Evolutionary conservation across 2,888 invertebrate species (phyloP).

Genomic region (Lysandra bellargus): DNA sequence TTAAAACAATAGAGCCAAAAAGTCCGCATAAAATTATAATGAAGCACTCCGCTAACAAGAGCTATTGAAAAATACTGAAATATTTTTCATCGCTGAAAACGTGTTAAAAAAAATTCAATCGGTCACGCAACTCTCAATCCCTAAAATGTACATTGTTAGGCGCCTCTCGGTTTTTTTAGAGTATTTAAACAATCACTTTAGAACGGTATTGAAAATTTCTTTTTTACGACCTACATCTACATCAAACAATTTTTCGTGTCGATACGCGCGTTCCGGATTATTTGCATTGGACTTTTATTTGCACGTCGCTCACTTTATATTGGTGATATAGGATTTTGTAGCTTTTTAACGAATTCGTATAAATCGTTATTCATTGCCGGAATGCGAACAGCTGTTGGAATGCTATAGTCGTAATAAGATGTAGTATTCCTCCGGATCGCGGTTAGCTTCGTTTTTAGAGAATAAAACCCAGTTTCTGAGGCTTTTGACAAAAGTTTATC

Average conservation of each 20-base stretch:
- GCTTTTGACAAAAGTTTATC: too few species aligned
- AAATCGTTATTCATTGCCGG: not conserved
- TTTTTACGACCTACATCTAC: not conserved
- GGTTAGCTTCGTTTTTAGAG: too few species aligned
- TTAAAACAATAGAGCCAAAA: slow-evolving; percentile 24
- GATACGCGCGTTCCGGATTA: not conserved
- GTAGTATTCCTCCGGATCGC: too few species aligned
- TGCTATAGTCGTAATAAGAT: not conserved
- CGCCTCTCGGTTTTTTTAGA: slow-evolving; percentile 10
- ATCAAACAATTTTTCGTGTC: slow-evolving; percentile 9
- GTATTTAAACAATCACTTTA: slow-evolving; percentile 22
- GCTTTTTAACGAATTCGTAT: not conserved
- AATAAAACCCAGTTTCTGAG: too few species aligned
- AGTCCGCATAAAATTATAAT: slow-evolving; percentile 27
- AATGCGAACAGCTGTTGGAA: not conserved
- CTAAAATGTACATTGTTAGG: slow-evolving; percentile 21
- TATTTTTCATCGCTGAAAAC: slow-evolving; percentile 11
- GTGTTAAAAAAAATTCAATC: slow-evolving; percentile 16
- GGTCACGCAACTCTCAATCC: slow-evolving; percentile 9
- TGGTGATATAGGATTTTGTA: not conserved
- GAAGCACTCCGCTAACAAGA: slow-evolving; percentile 28
- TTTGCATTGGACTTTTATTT: slow-evolving; percentile 10
- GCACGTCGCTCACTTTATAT: not conserved
- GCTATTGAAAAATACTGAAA: slow-evolving; percentile 27
- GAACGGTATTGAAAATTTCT: slow-evolving; percentile 8